Base-by-base conservation (phyloP, 2,113 vertebrate species). In the Rhynchomys soricoides region DNA sequence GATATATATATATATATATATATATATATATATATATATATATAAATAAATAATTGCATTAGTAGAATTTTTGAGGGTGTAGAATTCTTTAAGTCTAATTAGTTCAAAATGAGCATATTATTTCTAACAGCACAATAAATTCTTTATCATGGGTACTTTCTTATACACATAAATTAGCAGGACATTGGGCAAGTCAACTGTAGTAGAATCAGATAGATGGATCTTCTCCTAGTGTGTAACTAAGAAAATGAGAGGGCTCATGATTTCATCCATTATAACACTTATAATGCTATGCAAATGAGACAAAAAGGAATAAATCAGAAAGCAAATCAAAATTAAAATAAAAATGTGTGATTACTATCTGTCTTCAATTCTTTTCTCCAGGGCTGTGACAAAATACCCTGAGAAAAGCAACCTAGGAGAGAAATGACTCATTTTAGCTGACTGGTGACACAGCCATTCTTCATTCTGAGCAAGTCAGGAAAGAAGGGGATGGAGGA, bases 31-130 rank as follows among this genome's bases (percentile, higher is more conserved):
- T n/a, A n/a, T n/a, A n/a, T n/a, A n/a, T n/a, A n/a, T n/a, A n/a
- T n/a, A n/a, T n/a, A n/a, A n/a, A n/a, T n/a, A n/a, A 91, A 86
- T 50, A 95, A 96, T 93, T 74, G 94, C 91, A 91, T 66, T 82
- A 59, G 55, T 86, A 71, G 34, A 45, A 16, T 4, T 43, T 89
- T 87, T 64, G 57, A 89, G 22, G 37, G 11, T 64, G 43, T 19
- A 34, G 64, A 93, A 94, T 68, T 52, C 43, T 86, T 94, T 96
- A 90, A 97, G 96, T 92, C 57, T 40, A 96, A 73, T n/a, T 90
- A 77, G 78, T 95, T 90, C 5, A 3, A 70, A 97, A 89, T 3
- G 3, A 81, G 52, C 95, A 64, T 24, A 52, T 34, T 13, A 82
- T 96, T 97, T 97, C 74, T 95, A 26, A 73, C 31, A 16, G 16